Percentiles rank a stretch among this genome's conserved stretches.
Evolutionary conservation across 2,113 vertebrate genomes (phyloP).

Genomic region (Notechis scutatus): DNA sequence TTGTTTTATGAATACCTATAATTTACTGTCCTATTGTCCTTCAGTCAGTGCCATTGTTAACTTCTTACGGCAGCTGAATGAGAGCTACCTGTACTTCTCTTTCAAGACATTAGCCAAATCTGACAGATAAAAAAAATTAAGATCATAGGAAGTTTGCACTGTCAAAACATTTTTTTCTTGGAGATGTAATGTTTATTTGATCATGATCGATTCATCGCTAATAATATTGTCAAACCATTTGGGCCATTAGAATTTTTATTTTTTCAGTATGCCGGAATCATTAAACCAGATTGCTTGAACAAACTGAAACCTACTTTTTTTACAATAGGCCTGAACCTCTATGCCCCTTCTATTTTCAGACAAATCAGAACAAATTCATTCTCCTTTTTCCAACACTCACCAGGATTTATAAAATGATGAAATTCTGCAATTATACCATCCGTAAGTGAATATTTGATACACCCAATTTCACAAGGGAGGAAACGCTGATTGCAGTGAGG

Average conservation of each 20-base stretch:
- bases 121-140: neutral
- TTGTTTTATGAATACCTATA: neutral
- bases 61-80: neutral
- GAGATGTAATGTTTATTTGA: neutral
- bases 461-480: constrained; percentile 79
- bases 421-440: constrained; percentile 69
- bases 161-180: neutral
- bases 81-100: neutral
- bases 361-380: neutral
- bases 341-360: neutral
- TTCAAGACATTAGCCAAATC: neutral
- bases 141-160: neutral
- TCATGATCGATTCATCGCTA: neutral
- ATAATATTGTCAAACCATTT: neutral
- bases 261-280: neutral
- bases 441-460: constrained; percentile 71
- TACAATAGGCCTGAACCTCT: neutral
- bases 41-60: neutral
- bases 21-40: neutral
- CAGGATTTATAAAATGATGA: constrained; percentile 76
- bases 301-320: neutral
- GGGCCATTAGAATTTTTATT: neutral
- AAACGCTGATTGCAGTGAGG: constrained; percentile 72
- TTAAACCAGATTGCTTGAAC: neutral
- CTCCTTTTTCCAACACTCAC: constrained; percentile 45